Conservation (phyloP, 2,797 vertebrate species). For the Oreortyx pictus region DNA sequence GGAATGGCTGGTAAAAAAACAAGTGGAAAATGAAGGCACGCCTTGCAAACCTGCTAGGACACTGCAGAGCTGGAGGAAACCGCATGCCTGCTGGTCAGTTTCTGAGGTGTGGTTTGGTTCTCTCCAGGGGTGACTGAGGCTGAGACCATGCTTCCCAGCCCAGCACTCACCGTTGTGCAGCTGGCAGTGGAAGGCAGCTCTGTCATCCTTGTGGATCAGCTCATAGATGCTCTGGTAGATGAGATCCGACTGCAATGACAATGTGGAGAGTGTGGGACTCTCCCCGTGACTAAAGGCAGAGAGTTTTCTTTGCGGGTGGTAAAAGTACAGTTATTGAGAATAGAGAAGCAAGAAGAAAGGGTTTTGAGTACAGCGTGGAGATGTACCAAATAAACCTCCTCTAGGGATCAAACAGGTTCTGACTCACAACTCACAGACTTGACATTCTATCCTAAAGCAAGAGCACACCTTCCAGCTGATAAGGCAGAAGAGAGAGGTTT, state of each 20-base stretch:
- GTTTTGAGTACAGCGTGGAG: rapidly evolving
- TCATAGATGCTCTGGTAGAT: conserved; percentile 85
- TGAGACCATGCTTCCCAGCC: background rate
- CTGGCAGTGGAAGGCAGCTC: conserved; percentile 80
- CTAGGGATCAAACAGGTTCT: background rate
- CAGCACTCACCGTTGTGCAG: conserved; percentile 67
- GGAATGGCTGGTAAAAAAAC: background rate
- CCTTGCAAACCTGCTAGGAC: background rate
- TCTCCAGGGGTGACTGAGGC: background rate
- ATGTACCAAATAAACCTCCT: background rate
- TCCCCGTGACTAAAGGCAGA: background rate
- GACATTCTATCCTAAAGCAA: background rate
- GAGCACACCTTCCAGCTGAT: background rate
- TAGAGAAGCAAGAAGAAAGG: background rate
- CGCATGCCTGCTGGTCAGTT: background rate
- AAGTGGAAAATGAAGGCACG: background rate
- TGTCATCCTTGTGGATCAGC: conserved; percentile 84
- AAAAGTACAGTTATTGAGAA: rapidly evolving
- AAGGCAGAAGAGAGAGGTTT: background rate
- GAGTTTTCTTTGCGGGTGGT: background rate
- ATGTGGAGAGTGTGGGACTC: background rate
- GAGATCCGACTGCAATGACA: conserved; percentile 82
- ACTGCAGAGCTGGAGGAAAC: background rate
- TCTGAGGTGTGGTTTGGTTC: background rate
- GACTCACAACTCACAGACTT: background rate